Conservation (phyloP, 2,888 invertebrate genomes). For the Apamea sordens region DNA sequence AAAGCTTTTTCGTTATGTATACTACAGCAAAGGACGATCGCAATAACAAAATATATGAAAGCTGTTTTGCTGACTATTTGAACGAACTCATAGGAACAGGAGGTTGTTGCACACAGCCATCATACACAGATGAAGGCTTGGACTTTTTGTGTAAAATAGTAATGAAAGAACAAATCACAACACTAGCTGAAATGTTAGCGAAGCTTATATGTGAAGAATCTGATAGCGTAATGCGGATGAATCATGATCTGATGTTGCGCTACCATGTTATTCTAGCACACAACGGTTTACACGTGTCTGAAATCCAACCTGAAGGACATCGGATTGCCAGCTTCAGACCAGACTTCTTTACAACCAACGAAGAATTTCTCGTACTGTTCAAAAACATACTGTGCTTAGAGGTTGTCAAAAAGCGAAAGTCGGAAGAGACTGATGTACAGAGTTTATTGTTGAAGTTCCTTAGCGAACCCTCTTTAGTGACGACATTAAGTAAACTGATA, state of each 20-base stretch:
- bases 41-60: conserved; percentile 13
- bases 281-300: conserved; percentile 46
- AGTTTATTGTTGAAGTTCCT: conserved; percentile 17
- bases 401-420: conserved; percentile 30
- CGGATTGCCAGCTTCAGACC: conserved; percentile 44
- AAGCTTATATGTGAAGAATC: conserved; percentile 32
- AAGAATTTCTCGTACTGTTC: conserved; percentile 41
- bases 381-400: conserved; percentile 39
- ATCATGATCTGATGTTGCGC: conserved; percentile 44
- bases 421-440: not conserved
- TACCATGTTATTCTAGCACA: conserved; percentile 55
- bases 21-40: conserved; percentile 52
- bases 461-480: conserved; percentile 5
- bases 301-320: conserved; percentile 36
- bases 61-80: conserved; percentile 11
- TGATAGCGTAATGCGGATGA: conserved; percentile 34
- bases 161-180: conserved; percentile 39
- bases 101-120: conserved; percentile 16
- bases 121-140: conserved; percentile 33
- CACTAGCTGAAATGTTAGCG: conserved; percentile 39
- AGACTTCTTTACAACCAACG: conserved; percentile 45
- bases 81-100: conserved; percentile 53
- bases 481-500: conserved; percentile 27
- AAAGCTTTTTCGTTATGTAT: conserved; percentile 57
- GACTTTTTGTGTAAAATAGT: conserved; percentile 44